Evolutionary conservation across 2,113 vertebrate genomes (phyloP).

Genomic region (Athene cunicularia): DNA sequence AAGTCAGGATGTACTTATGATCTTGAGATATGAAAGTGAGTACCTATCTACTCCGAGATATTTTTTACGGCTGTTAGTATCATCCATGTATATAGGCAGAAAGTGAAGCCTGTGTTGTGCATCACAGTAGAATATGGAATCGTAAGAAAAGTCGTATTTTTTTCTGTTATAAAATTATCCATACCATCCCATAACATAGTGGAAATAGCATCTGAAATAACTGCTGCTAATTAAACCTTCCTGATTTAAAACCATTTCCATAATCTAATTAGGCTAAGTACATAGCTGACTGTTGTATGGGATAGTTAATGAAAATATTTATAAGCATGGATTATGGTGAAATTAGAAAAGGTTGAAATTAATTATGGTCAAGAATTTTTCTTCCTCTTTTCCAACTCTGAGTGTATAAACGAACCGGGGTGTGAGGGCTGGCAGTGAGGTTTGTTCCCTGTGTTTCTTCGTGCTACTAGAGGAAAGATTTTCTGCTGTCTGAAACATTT

Average conservation of each 20-base stretch:
- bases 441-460: neutral
- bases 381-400: neutral
- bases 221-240: slow-evolving; percentile 1
- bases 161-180: neutral
- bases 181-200: neutral
- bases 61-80: neutral
- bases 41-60: neutral
- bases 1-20: neutral
- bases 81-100: neutral
- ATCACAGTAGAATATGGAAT: neutral
- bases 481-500: slow-evolving; percentile 23
- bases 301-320: slow-evolving; percentile 23
- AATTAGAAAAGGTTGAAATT: slow-evolving; percentile 20
- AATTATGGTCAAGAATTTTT: neutral
- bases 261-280: slow-evolving; percentile 33
- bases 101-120: neutral
- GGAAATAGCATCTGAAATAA: slow-evolving; percentile 2
- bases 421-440: neutral
- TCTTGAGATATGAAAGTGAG: neutral
- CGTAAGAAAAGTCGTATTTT: neutral
- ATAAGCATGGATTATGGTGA: neutral
- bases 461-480: neutral
- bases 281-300: neutral
- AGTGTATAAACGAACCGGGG: neutral
- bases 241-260: neutral